Base-by-base conservation (phyloP, 2,888 invertebrate species). In the Monoplex corrugatus region DNA sequence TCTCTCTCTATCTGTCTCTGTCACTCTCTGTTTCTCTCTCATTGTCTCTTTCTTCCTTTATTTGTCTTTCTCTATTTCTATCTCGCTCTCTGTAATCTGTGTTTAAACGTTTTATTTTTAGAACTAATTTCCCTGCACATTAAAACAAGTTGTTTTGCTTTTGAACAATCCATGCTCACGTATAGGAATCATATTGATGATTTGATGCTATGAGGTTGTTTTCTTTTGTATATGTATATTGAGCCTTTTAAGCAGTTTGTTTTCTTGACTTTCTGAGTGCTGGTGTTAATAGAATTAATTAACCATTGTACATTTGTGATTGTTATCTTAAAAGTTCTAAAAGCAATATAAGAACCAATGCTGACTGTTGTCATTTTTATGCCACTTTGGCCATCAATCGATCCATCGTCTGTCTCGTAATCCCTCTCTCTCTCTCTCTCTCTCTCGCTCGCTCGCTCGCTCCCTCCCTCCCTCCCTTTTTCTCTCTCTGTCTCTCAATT, bases 11-110 rank as follows among this genome's bases (percentile, higher is more conserved):
- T 68, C 40, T 86, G 3, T 3, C 63, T 16, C 63, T 23, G 16
- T 63, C 63, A 63, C 23, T 63, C 28, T 16, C 23, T 16, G 23
- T 23, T 63, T 16, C 13, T 16, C 63, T 57, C 57, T 5, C 75
- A 0, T 38, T 75, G 16, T 28, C 78, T 32, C 45, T 45, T 68
- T 87, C n/a, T 78, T 19, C 75, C 87, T 87, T 45, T 87, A 38
- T 38, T 45, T 44, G 32, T 40, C 57, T 80, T 32, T 28, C 35
- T 35, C 43, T 44, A 23, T 44, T 75, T 63, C 50, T 85, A 38
- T 85, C 85, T 68, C 19, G 16, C 40, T 83, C 72, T 57, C 38
- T 57, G 2, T 35, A 63, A 57, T 83, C 1, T 44, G 68, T 40
- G 16, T 87, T 35, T 75, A 23, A 63, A 35, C 13, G 23, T 57